Evolutionary conservation across 1,140 invertebrate species (phyloP).

Genomic region (Sminthurinus signatus): DNA sequence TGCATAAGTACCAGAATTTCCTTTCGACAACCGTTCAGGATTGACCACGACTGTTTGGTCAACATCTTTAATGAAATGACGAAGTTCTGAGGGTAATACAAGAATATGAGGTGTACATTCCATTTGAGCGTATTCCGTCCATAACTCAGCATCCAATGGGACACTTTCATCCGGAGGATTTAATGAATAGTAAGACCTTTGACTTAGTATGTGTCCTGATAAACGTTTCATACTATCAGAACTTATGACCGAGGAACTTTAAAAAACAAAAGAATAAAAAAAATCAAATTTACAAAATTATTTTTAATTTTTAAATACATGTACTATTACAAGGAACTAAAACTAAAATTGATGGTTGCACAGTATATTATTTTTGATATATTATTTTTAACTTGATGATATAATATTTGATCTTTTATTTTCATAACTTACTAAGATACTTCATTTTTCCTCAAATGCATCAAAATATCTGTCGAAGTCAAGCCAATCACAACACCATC

Average conservation of each 20-base stretch:
- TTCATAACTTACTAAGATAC: slow-evolving; percentile 57
- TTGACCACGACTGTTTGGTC: slow-evolving; percentile 73
- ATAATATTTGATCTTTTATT: too few species aligned
- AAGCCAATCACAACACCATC: slow-evolving; percentile 67
- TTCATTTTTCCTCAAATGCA: slow-evolving; percentile 72
- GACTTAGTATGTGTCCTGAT: slow-evolving; percentile 64
- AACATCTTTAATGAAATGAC: slow-evolving; percentile 72
- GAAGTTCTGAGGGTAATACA: slow-evolving; percentile 73
- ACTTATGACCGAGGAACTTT: slow-evolving; percentile 15
- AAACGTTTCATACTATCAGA: slow-evolving; percentile 63
- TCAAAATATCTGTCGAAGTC: slow-evolving; percentile 73
- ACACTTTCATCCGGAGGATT: slow-evolving; percentile 63
- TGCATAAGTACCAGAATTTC: slow-evolving; percentile 53
- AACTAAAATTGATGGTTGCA: too few species aligned
- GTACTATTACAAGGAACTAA: too few species aligned
- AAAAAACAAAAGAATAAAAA: too few species aligned
- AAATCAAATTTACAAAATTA: too few species aligned
- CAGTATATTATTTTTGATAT: too few species aligned
- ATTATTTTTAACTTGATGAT: too few species aligned
- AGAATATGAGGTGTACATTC: slow-evolving; percentile 69
- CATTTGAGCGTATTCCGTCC: slow-evolving; percentile 60
- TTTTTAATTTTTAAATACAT: too few species aligned
- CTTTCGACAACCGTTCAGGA: slow-evolving; percentile 70
- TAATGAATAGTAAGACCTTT: slow-evolving; percentile 74
- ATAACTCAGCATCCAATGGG: slow-evolving; percentile 61